Evolutionary conservation across 2,113 vertebrate species (phyloP).

Genomic region (Protobothrops mucrosquamatus): DNA sequence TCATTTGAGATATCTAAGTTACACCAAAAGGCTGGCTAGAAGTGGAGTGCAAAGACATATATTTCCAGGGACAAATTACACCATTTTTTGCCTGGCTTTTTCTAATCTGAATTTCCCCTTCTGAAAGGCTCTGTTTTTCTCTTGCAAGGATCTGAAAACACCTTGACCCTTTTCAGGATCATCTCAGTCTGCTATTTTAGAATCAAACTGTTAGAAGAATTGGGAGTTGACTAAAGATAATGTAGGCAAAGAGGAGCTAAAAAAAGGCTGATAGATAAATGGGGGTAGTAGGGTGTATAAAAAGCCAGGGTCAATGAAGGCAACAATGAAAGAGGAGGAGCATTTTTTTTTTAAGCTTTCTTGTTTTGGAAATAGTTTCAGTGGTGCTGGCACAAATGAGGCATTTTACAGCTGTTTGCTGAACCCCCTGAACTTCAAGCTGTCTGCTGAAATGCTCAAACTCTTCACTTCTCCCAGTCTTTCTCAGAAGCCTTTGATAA

Average conservation of each 20-base stretch:
- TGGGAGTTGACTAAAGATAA: not conserved
- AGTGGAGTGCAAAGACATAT: fast-evolving
- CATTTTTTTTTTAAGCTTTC: constrained; percentile 30
- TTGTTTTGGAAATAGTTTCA: constrained; percentile 88
- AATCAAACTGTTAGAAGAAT: not conserved
- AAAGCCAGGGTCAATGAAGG: constrained; percentile 38
- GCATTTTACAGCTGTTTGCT: constrained; percentile 81
- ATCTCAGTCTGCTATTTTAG: not conserved
- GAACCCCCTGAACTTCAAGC: constrained; percentile 60
- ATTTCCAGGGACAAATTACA: not conserved
- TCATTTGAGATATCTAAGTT: not conserved
- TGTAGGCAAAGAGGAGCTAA: not conserved
- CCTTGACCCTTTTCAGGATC: not conserved
- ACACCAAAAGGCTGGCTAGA: not conserved
- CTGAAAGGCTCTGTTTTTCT: not conserved
- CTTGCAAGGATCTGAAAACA: not conserved
- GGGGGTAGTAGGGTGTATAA: constrained; percentile 14
- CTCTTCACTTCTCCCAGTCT: not conserved
- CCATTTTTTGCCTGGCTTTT: fast-evolving
- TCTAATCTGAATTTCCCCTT: not conserved
- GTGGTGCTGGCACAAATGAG: constrained; percentile 71
- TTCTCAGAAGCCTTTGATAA: constrained; percentile 23
- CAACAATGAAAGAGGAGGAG: constrained; percentile 33
- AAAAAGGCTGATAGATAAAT: not conserved
- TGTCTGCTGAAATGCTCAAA: constrained; percentile 43